Conservation (phyloP, 2,113 vertebrate species). For the Maccullochella peelii region DNA sequence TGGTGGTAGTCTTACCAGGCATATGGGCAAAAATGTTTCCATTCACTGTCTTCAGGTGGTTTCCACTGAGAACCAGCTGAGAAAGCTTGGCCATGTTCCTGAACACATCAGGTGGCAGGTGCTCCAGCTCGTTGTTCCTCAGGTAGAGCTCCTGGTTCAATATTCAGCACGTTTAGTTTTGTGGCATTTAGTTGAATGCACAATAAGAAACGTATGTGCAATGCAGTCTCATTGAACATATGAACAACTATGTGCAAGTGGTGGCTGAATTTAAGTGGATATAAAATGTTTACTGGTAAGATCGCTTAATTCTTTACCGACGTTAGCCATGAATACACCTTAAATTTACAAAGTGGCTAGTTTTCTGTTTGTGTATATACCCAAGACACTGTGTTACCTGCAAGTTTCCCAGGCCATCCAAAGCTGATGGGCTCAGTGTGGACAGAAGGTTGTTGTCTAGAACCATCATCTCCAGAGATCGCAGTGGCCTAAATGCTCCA, state of each 20-base stretch:
- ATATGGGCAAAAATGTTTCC: slow-evolving; percentile 77
- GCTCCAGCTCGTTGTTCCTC: slow-evolving; percentile 82
- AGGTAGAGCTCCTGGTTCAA: slow-evolving; percentile 80
- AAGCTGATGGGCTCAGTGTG: slow-evolving; percentile 56
- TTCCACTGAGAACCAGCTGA: slow-evolving; percentile 84
- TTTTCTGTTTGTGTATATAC: background rate
- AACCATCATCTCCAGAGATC: slow-evolving; percentile 83
- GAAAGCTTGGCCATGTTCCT: slow-evolving; percentile 78
- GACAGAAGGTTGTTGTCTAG: slow-evolving; percentile 84
- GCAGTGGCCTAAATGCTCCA: slow-evolving; percentile 71
- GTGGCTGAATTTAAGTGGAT: background rate
- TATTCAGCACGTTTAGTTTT: slow-evolving; percentile 19
- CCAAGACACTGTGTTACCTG: slow-evolving; percentile 56
- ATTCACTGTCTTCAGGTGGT: slow-evolving; percentile 81
- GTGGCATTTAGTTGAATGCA: background rate
- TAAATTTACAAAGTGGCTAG: background rate
- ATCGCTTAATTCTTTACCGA: background rate
- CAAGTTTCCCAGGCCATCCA: slow-evolving; percentile 79
- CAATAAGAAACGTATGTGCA: background rate
- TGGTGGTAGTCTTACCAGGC: slow-evolving; percentile 69
- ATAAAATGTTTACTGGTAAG: background rate
- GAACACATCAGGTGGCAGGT: slow-evolving; percentile 78
- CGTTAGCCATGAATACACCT: background rate
- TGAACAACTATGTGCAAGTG: background rate
- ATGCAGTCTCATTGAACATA: background rate